Conservation (phyloP, 2,113 vertebrate species). For the Apeltes quadracus region DNA sequence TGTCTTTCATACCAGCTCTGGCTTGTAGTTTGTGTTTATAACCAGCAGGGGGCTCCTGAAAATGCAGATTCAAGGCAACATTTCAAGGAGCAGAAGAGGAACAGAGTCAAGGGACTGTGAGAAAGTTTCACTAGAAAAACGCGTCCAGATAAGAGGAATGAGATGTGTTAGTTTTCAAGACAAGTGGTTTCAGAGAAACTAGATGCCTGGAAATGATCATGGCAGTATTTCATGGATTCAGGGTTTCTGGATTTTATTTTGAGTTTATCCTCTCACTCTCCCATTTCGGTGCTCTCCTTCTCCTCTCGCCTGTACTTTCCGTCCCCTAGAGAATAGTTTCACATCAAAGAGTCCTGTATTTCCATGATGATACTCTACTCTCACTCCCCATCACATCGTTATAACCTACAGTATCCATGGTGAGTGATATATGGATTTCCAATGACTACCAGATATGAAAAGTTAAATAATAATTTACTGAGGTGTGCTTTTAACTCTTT, state of each 20-base stretch:
- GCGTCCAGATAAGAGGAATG: slow-evolving; percentile 13
- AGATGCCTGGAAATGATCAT: slow-evolving; percentile 11
- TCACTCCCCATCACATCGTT: slow-evolving; percentile 19
- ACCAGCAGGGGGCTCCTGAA: slow-evolving; percentile 39
- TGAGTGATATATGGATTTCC: background rate
- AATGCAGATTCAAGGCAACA: slow-evolving; percentile 37
- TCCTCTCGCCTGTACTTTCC: background rate
- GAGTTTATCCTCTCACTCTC: slow-evolving; percentile 18
- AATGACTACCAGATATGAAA: slow-evolving; percentile 1
- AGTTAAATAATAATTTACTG: background rate
- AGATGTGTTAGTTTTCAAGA: background rate
- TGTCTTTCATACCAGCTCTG: slow-evolving; percentile 20
- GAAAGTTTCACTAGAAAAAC: slow-evolving; percentile 32
- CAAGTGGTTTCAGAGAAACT: background rate
- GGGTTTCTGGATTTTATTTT: slow-evolving; percentile 34
- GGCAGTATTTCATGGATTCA: slow-evolving; percentile 28
- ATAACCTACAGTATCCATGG: background rate
- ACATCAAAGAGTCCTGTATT: slow-evolving; percentile 63
- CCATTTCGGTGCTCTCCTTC: background rate
- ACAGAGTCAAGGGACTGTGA: slow-evolving; percentile 18
- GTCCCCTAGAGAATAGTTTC: slow-evolving; percentile 59
- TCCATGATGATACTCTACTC: slow-evolving; percentile 30
- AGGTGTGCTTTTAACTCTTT: slow-evolving; percentile 13
- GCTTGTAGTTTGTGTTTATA: slow-evolving; percentile 17
- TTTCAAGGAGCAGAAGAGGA: slow-evolving; percentile 34